A percentile compares a stretch with the other conserved stretches of the same genome.
Evolutionary conservation across 1,140 invertebrate species (phyloP).

Genomic region (Riptortus pedestris): DNA sequence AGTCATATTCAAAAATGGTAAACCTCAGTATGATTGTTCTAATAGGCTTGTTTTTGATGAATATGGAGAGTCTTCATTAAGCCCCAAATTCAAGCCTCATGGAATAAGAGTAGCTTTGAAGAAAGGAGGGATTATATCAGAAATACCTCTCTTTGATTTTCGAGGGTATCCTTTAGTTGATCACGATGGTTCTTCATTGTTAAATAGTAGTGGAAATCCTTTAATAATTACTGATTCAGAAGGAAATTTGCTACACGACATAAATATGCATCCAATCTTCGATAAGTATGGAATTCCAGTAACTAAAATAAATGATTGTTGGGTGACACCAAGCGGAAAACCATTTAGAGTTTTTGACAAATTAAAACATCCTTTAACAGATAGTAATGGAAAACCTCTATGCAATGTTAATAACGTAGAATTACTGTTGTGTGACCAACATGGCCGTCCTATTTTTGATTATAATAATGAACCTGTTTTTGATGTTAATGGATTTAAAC

Average conservation of each 20-base stretch:
- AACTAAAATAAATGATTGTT: slow-evolving; percentile 4
- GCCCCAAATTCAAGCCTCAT: neutral
- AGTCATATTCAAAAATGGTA: neutral
- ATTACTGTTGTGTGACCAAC: neutral
- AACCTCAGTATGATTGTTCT: neutral
- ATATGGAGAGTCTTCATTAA: neutral
- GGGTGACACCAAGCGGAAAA: neutral
- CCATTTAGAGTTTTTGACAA: slow-evolving; percentile 2
- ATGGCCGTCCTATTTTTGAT: slow-evolving; percentile 5
- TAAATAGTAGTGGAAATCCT: neutral
- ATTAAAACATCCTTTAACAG: slow-evolving; percentile 5
- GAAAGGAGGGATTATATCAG: neutral
- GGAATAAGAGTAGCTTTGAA: neutral
- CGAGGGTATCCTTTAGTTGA: neutral
- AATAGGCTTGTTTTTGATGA: neutral
- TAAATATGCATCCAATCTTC: slow-evolving; percentile 6
- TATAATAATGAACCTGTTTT: neutral
- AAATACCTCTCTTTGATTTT: slow-evolving; percentile 2
- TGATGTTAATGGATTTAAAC: neutral
- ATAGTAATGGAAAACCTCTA: neutral
- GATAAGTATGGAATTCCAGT: slow-evolving; percentile 23
- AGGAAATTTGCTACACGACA: slow-evolving; percentile 13
- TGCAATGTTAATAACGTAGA: neutral
- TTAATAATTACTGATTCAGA: neutral
- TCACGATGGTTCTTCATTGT: neutral